These are phyloP conservation scores for Tauraco hartlaubi DNA, from an alignment of 2,797 vertebrate species.

Conservation along the genomic window DNA sequence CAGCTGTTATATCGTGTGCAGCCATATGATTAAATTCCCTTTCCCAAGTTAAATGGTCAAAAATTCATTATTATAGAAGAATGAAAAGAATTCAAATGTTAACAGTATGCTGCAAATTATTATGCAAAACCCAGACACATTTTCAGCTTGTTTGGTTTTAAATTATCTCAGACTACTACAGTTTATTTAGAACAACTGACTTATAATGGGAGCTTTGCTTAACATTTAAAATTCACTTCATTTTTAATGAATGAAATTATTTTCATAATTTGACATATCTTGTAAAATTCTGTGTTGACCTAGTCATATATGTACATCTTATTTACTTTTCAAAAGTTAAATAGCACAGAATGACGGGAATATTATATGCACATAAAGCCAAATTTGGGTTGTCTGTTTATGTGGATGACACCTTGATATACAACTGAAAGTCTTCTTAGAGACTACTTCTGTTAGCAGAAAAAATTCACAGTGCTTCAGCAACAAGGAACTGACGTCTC, in stretches of 20 bases:
- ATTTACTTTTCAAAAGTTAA: not conserved
- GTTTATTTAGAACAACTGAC: not conserved
- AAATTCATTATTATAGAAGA: not conserved
- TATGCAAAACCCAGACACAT: not conserved
- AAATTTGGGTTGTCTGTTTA: not conserved
- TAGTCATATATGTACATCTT: not conserved
- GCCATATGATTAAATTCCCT: not conserved
- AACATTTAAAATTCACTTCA: not conserved
- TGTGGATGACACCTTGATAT: not conserved
- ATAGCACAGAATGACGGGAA: not conserved
- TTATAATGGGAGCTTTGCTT: not conserved
- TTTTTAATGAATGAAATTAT: slow-evolving; percentile 22
- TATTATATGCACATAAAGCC: not conserved
- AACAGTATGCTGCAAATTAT: not conserved
- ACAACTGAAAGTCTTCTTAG: not conserved
- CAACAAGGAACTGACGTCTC: not conserved
- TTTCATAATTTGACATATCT: not conserved
- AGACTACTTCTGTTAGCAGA: not conserved
- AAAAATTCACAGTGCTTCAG: not conserved
- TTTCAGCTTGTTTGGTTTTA: not conserved
- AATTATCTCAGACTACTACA: not conserved
- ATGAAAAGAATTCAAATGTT: not conserved
- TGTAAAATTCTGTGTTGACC: not conserved
- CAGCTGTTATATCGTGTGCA: rapidly evolving
- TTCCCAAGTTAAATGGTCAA: not conserved